Evolutionary conservation across 1,140 invertebrate species (phyloP).

Genomic region (Medauroidea extradentata): DNA sequence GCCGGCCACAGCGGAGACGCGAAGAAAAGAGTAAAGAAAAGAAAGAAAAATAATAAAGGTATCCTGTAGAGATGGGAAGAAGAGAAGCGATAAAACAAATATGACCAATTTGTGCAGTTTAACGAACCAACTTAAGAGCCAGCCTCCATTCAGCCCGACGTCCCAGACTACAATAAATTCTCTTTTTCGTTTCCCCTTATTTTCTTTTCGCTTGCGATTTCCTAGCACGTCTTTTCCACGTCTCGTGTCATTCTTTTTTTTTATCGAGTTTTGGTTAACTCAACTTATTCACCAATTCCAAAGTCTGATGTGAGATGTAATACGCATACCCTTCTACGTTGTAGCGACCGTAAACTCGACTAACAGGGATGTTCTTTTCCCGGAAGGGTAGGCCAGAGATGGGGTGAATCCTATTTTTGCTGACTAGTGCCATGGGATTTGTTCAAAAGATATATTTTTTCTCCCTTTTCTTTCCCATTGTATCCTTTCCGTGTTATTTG

Average conservation of each 20-base stretch:
- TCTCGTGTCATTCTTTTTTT: background rate
- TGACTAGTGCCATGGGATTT: conserved; percentile 23
- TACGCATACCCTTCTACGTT: too few relatives aligned
- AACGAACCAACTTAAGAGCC: conserved; percentile 13
- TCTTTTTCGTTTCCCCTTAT: background rate
- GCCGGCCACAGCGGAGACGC: too few relatives aligned
- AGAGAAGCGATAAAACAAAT: background rate
- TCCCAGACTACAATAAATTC: conserved; percentile 9
- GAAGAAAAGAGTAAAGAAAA: too few relatives aligned
- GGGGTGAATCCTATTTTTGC: conserved; percentile 24
- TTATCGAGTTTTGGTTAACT: conserved; percentile 14
- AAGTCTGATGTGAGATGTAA: too few relatives aligned
- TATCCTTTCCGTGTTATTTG: background rate
- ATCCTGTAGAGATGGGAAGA: too few relatives aligned
- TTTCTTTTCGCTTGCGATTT: too few relatives aligned
- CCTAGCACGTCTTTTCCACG: too few relatives aligned
- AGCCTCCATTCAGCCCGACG: background rate
- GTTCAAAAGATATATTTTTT: conserved; percentile 2
- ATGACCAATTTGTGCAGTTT: conserved; percentile 14
- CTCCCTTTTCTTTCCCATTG: conserved; percentile 1
- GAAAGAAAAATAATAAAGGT: too few relatives aligned
- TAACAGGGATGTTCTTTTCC: too few relatives aligned
- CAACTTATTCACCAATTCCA: conserved; percentile 4
- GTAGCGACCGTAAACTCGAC: too few relatives aligned
- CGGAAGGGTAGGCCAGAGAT: background rate